These are phyloP conservation scores for Ictalurus furcatus DNA, from an alignment of 2,113 vertebrate genomes.

Conservation along the genomic window DNA sequence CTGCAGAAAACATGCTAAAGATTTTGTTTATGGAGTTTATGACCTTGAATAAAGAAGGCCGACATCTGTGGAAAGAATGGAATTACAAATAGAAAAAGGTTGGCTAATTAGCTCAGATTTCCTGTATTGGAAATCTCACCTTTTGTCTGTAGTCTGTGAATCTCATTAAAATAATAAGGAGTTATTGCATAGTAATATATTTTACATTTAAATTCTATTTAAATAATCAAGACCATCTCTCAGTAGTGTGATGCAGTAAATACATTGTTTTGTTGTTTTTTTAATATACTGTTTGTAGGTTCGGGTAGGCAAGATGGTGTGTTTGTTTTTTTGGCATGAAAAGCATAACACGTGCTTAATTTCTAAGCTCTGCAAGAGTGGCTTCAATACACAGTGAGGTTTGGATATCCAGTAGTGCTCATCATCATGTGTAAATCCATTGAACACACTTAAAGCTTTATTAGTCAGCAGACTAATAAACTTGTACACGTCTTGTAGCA, in stretches of 20 bases:
- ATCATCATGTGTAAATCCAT: slow-evolving; percentile 63
- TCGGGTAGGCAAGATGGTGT: neutral
- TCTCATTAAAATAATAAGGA: slow-evolving; percentile 61
- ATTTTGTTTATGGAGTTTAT: neutral
- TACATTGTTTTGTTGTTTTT: neutral
- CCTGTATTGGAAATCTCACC: slow-evolving; percentile 66
- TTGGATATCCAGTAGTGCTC: slow-evolving; percentile 50
- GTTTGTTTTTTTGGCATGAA: slow-evolving; percentile 57
- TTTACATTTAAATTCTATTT: slow-evolving; percentile 19
- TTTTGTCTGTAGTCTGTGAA: slow-evolving; percentile 58
- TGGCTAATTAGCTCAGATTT: slow-evolving; percentile 70
- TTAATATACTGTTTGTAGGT: neutral
- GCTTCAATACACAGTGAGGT: slow-evolving; percentile 59
- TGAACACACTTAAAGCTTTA: slow-evolving; percentile 55
- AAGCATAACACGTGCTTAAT: slow-evolving; percentile 59
- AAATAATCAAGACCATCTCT: neutral
- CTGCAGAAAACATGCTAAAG: neutral
- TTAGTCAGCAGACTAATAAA: slow-evolving; percentile 47
- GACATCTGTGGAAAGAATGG: slow-evolving; percentile 45
- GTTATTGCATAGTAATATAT: slow-evolving; percentile 27
- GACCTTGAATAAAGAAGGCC: slow-evolving; percentile 48
- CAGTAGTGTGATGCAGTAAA: neutral
- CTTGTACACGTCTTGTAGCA: neutral
- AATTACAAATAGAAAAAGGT: slow-evolving; percentile 69
- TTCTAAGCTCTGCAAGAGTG: slow-evolving; percentile 53